Conservation (phyloP, 1,140 invertebrate species). For the Sitophilus oryzae region DNA sequence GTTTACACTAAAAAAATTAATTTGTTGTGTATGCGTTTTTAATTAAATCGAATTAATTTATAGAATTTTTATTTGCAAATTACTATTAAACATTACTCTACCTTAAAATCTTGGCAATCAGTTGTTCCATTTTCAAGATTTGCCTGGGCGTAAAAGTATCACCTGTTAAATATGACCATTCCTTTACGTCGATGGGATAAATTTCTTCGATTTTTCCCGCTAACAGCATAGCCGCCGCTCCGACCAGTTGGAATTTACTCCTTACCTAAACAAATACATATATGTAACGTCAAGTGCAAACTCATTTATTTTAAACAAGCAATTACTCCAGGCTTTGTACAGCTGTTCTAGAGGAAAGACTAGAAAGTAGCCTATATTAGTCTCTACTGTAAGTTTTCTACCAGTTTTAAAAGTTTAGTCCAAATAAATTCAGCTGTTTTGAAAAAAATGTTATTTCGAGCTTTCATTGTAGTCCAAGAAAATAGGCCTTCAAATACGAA, state of each 20-base stretch:
- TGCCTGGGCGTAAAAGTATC: conserved; percentile 58
- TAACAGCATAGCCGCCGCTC: conserved; percentile 61
- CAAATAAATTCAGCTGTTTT: no score
- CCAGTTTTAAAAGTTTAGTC: no score
- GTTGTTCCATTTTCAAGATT: conserved; percentile 55
- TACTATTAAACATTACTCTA: not conserved
- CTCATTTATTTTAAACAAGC: no score
- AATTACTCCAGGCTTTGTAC: no score
- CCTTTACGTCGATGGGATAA: conserved; percentile 56
- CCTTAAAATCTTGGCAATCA: conserved; percentile 54
- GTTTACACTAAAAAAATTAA: no score
- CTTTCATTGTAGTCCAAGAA: no score
- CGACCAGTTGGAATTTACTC: conserved; percentile 62
- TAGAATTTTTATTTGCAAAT: not conserved
- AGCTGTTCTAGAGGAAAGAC: no score
- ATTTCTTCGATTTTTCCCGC: conserved; percentile 66
- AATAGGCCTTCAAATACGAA: no score
- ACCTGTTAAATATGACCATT: conserved; percentile 64
- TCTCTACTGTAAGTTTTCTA: no score
- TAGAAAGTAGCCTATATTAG: no score
- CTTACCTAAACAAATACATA: conserved; percentile 38
- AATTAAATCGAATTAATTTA: not conserved
- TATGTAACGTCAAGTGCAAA: not conserved
- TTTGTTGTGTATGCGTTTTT: no score
- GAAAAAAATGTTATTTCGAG: no score